Evolutionary conservation across 2,888 invertebrate genomes (phyloP).

Genomic region (Gymnoscelis rufifasciata): DNA sequence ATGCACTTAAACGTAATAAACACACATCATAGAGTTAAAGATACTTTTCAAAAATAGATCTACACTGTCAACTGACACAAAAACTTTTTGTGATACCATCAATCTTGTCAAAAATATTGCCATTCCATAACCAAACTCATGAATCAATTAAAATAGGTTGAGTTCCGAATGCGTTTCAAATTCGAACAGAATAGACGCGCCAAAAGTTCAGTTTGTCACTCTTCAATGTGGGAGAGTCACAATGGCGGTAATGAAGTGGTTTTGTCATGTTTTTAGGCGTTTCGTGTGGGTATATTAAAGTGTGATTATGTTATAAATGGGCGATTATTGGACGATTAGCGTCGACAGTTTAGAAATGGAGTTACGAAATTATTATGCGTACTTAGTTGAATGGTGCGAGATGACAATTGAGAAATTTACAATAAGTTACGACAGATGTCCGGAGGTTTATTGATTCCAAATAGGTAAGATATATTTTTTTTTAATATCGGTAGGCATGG

Average conservation of each 20-base stretch:
- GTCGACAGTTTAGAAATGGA: slow-evolving; percentile 38
- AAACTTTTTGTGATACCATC: too few relatives aligned
- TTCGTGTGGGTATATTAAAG: slow-evolving; percentile 65
- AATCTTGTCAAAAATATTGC: neutral
- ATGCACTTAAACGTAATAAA: too few relatives aligned
- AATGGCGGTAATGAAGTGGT: slow-evolving; percentile 57
- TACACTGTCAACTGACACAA: too few relatives aligned
- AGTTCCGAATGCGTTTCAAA: slow-evolving; percentile 12
- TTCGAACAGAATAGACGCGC: slow-evolving; percentile 26
- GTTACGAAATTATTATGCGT: slow-evolving; percentile 32
- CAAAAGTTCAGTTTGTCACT: slow-evolving; percentile 28
- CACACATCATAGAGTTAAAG: too few relatives aligned
- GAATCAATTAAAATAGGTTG: slow-evolving; percentile 7
- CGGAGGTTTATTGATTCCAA: too few relatives aligned
- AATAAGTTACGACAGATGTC: too few relatives aligned
- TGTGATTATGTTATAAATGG: slow-evolving; percentile 70
- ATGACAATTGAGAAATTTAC: neutral
- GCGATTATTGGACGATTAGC: slow-evolving; percentile 69
- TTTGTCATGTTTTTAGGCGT: slow-evolving; percentile 55
- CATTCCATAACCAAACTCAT: slow-evolving; percentile 1
- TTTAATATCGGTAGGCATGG: too few relatives aligned
- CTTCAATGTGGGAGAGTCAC: slow-evolving; percentile 50
- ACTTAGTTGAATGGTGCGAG: neutral
- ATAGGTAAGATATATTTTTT: too few relatives aligned
- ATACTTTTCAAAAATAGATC: too few relatives aligned